Percentiles rank a stretch among this genome's conserved stretches.
These are phyloP conservation scores for Pedionomus torquatus DNA, from an alignment of 2,113 vertebrate genomes.

Conservation along the genomic window DNA sequence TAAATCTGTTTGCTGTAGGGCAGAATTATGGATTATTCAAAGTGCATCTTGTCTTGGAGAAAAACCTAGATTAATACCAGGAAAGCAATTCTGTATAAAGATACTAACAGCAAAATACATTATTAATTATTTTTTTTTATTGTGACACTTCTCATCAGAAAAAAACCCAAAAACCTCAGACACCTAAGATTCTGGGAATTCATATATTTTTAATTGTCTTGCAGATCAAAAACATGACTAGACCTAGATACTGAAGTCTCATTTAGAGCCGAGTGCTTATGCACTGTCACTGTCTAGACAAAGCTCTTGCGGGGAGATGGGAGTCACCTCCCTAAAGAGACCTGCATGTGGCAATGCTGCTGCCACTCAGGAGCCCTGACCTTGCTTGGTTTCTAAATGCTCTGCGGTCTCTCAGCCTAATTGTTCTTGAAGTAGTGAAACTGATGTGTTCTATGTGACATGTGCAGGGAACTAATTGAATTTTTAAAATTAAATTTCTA, in stretches of 20 bases:
- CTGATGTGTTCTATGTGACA: conserved; percentile 5
- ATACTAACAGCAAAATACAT: background rate
- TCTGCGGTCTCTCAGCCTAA: background rate
- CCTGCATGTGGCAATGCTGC: background rate
- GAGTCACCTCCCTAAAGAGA: background rate
- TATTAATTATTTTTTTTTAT: background rate
- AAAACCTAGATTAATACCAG: background rate
- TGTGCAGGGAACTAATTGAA: conserved; percentile 20
- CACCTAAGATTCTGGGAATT: background rate
- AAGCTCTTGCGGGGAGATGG: background rate
- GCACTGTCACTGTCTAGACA: background rate
- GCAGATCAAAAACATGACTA: background rate
- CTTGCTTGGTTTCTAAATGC: background rate
- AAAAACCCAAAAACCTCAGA: background rate
- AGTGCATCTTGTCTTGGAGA: background rate
- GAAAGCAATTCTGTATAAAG: background rate
- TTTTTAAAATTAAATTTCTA: conserved; percentile 31
- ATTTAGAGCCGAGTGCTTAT: background rate
- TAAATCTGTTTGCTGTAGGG: background rate
- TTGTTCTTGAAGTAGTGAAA: conserved; percentile 43
- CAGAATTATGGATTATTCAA: background rate
- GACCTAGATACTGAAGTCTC: background rate
- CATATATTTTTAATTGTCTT: conserved; percentile 38
- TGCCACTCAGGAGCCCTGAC: background rate
- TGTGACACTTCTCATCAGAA: background rate